A percentile compares a stretch with the other conserved stretches of the same genome.
Evolutionary conservation across 2,888 invertebrate genomes (phyloP).

Genomic region (Sinopyrophorus schimmeli): DNA sequence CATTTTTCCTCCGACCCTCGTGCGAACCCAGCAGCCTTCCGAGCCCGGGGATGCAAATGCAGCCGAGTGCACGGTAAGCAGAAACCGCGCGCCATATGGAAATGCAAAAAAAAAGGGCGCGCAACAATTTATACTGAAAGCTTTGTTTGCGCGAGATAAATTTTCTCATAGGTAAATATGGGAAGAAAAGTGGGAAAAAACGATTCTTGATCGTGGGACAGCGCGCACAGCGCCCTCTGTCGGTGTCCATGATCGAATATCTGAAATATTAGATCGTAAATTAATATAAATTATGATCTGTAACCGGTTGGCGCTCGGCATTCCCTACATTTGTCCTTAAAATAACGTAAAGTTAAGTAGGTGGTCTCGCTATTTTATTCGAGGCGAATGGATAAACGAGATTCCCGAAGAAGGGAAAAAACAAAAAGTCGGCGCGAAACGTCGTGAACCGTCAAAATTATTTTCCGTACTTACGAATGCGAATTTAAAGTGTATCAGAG

Average conservation of each 20-base stretch:
- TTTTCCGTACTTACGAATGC: slow-evolving; percentile 51
- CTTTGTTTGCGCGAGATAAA: slow-evolving; percentile 1
- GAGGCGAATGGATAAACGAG: neutral
- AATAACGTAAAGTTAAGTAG: slow-evolving; percentile 20
- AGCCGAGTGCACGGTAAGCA: slow-evolving; percentile 23
- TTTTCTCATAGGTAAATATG: neutral
- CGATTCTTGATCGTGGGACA: slow-evolving; percentile 11
- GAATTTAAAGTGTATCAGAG: slow-evolving; percentile 55
- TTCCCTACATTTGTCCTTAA: slow-evolving; percentile 21
- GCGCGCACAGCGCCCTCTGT: slow-evolving; percentile 14
- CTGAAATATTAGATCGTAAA: slow-evolving; percentile 40
- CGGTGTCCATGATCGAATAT: slow-evolving; percentile 37
- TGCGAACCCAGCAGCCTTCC: slow-evolving; percentile 19
- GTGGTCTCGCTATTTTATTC: slow-evolving; percentile 22
- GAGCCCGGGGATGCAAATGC: slow-evolving; percentile 22
- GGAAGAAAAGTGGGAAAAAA: neutral
- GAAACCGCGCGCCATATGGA: slow-evolving; percentile 17
- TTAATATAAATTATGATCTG: slow-evolving; percentile 38
- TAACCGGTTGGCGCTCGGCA: slow-evolving; percentile 29
- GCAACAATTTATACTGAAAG: slow-evolving; percentile 2
- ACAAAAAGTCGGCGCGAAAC: slow-evolving; percentile 35
- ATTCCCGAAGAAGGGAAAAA: slow-evolving; percentile 30
- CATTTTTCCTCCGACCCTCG: slow-evolving; percentile 15
- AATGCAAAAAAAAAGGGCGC: slow-evolving; percentile 2
- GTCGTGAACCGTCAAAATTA: slow-evolving; percentile 42